phyloP scores from a whole-genome alignment of 2,888 invertebrate genomes.

The Drosophila greeni region DNA sequence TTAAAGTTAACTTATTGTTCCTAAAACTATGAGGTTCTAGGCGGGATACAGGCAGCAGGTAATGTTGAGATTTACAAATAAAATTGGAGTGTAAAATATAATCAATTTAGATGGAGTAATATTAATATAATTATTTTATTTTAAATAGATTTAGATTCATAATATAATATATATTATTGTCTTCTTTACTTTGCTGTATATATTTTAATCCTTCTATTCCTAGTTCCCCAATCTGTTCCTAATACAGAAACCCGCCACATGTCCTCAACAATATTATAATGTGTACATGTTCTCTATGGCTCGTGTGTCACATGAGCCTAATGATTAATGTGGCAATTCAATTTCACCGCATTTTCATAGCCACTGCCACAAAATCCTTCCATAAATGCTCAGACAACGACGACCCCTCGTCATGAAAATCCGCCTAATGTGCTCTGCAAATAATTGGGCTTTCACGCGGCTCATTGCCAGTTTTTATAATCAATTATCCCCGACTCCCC shows the following conservation, averaged over 20 bases:
- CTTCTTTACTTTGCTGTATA: no score
- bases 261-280: neutral
- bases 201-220: neutral
- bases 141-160: no score
- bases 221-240: neutral
- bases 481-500: conserved; percentile 61
- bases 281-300: neutral
- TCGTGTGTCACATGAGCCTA: neutral
- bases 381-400: conserved; percentile 50
- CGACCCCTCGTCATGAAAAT: conserved; percentile 23
- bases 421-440: conserved; percentile 65
- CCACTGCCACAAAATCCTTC: conserved; percentile 25
- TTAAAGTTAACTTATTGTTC: conserved; percentile 6
- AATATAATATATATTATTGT: no score
- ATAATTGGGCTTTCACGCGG: conserved; percentile 70
- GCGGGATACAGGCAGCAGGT: no score
- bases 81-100: no score
- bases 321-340: conserved; percentile 40
- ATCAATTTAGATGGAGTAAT: neutral
- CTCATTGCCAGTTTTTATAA: conserved; percentile 73
- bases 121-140: neutral
- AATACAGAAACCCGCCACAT: neutral
- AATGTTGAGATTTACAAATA: neutral
- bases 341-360: conserved; percentile 10
- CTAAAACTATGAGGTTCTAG: neutral